phyloP scores from a whole-genome alignment of 2,113 vertebrate genomes.

The Loxodonta africana region DNA sequence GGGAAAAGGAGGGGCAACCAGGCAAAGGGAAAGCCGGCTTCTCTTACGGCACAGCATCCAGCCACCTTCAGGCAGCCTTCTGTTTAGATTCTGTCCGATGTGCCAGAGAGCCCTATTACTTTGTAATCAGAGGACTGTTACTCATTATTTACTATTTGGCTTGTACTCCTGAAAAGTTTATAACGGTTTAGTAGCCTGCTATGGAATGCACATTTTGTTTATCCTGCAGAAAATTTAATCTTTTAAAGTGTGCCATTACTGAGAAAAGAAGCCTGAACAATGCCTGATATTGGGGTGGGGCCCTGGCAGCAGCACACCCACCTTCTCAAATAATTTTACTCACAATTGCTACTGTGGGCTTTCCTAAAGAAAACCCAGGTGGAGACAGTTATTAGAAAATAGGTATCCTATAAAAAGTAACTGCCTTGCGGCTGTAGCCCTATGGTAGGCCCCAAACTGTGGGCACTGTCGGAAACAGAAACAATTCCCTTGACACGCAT shows the following conservation, averaged over 20 bases:
- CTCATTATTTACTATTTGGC: constrained; percentile 76
- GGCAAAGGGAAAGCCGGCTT: constrained; percentile 19
- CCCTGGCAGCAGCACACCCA: constrained; percentile 13
- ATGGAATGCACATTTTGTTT: constrained; percentile 78
- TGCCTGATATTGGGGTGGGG: not conserved
- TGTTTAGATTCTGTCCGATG: constrained; percentile 45
- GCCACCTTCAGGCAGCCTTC: constrained; percentile 17
- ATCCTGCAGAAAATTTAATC: constrained; percentile 82
- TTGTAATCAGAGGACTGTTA: constrained; percentile 72
- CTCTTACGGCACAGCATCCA: constrained; percentile 54
- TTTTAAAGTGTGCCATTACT: constrained; percentile 64
- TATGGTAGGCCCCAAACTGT: not conserved
- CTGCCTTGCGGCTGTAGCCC: not conserved
- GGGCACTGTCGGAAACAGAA: not conserved
- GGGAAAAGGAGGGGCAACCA: constrained; percentile 60
- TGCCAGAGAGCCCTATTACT: constrained; percentile 37
- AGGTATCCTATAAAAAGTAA: constrained; percentile 40
- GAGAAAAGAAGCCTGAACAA: constrained; percentile 53
- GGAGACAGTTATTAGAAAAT: constrained; percentile 59
- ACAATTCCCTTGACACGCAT: not conserved
- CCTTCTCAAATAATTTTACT: constrained; percentile 70
- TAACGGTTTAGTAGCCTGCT: constrained; percentile 71
- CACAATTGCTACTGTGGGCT: constrained; percentile 49
- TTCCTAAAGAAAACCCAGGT: constrained; percentile 35
- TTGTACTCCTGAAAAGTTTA: constrained; percentile 69